Evolutionary conservation across 2,888 invertebrate genomes (phyloP).

Genomic region (Oscheius sp.): DNA sequence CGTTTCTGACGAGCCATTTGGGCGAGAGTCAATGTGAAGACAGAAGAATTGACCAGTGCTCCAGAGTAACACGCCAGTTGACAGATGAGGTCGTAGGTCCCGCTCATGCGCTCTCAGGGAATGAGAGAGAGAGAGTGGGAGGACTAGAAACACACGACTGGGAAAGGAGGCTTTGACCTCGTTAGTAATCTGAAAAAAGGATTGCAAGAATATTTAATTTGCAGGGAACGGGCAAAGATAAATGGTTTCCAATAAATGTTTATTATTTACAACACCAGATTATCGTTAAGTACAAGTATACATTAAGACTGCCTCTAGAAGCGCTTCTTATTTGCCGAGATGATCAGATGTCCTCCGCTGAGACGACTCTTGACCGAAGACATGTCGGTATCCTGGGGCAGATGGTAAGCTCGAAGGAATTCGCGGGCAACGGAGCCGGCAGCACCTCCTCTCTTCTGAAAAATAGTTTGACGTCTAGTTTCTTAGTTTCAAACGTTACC

Average conservation of each 20-base stretch:
- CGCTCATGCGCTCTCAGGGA: too few species aligned
- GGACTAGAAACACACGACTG: too few species aligned
- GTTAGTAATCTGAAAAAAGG: too few species aligned
- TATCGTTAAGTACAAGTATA: too few species aligned
- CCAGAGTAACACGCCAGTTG: conserved; percentile 5
- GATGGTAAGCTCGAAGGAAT: conserved; percentile 11
- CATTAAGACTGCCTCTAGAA: not conserved
- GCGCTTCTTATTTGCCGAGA: conserved; percentile 19
- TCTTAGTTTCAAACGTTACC: not conserved
- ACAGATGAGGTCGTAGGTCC: conserved; percentile 3
- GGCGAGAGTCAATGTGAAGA: not conserved
- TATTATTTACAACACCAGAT: too few species aligned
- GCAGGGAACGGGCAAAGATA: too few species aligned
- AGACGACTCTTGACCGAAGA: conserved; percentile 8
- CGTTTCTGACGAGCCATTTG: conserved; percentile 11
- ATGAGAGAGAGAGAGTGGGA: too few species aligned
- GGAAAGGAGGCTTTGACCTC: too few species aligned
- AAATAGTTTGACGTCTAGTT: not conserved
- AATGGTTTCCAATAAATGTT: too few species aligned
- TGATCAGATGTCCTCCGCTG: conserved; percentile 7
- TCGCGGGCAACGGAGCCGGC: conserved; percentile 1
- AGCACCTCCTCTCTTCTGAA: not conserved
- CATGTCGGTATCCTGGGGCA: conserved; percentile 12
- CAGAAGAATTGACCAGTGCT: not conserved
- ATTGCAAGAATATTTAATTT: too few species aligned